Percentiles rank a stretch among this genome's conserved stretches.
Conservation (phyloP, 2,888 invertebrate genomes). For the Lasioglossum pauxillum region DNA sequence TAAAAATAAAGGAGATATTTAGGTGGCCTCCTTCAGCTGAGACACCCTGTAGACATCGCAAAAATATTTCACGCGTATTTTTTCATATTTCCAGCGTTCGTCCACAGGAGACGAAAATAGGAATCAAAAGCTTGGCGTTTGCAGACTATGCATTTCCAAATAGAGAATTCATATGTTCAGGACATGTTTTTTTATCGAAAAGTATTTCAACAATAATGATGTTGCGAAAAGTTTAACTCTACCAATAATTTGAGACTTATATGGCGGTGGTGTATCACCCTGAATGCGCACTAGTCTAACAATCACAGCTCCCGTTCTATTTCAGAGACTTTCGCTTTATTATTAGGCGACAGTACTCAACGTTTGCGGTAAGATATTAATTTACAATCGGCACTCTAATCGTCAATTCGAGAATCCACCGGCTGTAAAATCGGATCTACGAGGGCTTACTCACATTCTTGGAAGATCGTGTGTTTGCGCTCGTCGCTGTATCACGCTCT, state of each 20-base stretch:
- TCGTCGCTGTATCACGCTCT: constrained; percentile 36
- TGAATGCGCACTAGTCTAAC: neutral
- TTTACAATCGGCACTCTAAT: neutral
- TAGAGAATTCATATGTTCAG: neutral
- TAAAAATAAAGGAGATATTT: too few relatives aligned
- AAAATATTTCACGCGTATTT: neutral
- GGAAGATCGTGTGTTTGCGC: constrained; percentile 46
- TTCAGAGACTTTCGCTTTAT: neutral
- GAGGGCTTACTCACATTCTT: constrained; percentile 26
- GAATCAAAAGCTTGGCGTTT: neutral
- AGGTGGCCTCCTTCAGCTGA: too few relatives aligned
- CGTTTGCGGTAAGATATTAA: constrained; percentile 3
- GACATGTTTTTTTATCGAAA: neutral
- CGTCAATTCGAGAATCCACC: constrained; percentile 10
- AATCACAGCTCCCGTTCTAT: neutral
- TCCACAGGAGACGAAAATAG: neutral
- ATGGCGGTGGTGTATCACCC: too few relatives aligned
- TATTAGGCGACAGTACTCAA: neutral
- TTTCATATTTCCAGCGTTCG: neutral
- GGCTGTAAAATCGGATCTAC: constrained; percentile 42
- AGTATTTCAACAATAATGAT: too few relatives aligned
- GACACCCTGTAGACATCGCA: neutral
- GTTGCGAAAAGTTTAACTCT: too few relatives aligned
- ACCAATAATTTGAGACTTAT: neutral
- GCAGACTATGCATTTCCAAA: neutral